phyloP scores from a whole-genome alignment of 2,888 invertebrate genomes.

The Osmoderma eremita region DNA sequence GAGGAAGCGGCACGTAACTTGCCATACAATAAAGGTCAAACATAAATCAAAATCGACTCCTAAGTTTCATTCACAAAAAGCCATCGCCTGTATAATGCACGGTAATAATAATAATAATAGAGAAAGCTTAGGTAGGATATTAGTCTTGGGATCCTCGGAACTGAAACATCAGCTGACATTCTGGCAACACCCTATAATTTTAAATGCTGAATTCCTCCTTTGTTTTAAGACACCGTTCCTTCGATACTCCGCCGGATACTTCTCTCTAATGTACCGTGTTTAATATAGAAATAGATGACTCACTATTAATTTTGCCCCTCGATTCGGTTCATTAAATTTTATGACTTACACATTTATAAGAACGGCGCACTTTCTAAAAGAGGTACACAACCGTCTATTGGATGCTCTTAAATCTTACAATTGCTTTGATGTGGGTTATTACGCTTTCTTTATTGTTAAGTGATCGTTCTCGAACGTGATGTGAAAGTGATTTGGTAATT shows the following conservation, averaged over 20 bases:
- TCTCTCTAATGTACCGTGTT: constrained; percentile 33
- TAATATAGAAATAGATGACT: constrained; percentile 14
- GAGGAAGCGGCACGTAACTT: constrained; percentile 1
- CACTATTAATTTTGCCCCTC: constrained; percentile 8
- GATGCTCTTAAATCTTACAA: no score
- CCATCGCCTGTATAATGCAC: constrained; percentile 1
- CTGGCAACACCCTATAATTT: constrained; percentile 32
- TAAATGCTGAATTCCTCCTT: constrained; percentile 30
- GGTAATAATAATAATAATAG: constrained; percentile 12
- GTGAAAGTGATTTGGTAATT: no score
- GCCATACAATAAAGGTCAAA: constrained; percentile 15
- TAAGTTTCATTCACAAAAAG: constrained; percentile 24
- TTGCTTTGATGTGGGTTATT: no score
- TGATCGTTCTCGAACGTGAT: no score
- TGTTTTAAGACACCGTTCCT: constrained; percentile 23
- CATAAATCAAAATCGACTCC: constrained; percentile 27
- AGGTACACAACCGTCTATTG: no score
- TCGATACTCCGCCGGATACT: constrained; percentile 10
- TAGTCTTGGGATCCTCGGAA: constrained; percentile 7
- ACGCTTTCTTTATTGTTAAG: no score
- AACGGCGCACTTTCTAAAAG: neutral
- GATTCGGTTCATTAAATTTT: constrained; percentile 28
- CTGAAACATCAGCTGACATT: constrained; percentile 23
- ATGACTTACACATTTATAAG: constrained; percentile 26
- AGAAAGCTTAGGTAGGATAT: constrained; percentile 24